Conservation (phyloP, 92 coral and sea anemone species). For the Diadumene lineata region DNA sequence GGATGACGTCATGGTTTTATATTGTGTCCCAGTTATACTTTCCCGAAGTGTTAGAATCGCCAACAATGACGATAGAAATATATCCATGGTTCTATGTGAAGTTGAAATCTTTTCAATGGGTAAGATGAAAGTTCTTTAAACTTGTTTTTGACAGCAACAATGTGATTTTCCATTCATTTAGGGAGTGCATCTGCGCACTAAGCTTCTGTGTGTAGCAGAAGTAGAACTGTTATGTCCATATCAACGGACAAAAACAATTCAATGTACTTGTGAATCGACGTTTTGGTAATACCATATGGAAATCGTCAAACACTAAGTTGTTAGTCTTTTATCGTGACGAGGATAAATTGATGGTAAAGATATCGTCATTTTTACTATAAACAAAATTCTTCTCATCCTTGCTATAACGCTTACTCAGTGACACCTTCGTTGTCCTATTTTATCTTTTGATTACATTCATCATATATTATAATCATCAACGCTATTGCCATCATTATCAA, state of each 20-base stretch:
- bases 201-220: no score
- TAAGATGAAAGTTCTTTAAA: slow-evolving; percentile 10
- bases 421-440: neutral
- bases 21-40: slow-evolving; percentile 10
- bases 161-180: no score
- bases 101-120: slow-evolving; percentile 18
- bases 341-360: neutral
- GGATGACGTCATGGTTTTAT: slow-evolving; percentile 5
- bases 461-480: neutral
- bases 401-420: neutral
- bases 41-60: neutral
- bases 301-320: no score
- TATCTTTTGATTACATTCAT: no score
- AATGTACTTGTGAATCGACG: no score
- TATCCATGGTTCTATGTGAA: slow-evolving; percentile 33
- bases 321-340: no score
- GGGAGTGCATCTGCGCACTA: no score
- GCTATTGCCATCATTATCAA: neutral
- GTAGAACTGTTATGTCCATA: no score
- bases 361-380: neutral
- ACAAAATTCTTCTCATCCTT: neutral
- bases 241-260: no score
- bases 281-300: no score
- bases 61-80: neutral
- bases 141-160: neutral